Conservation (phyloP, 2,113 vertebrate genomes). For the Toxotes jaculatrix region DNA sequence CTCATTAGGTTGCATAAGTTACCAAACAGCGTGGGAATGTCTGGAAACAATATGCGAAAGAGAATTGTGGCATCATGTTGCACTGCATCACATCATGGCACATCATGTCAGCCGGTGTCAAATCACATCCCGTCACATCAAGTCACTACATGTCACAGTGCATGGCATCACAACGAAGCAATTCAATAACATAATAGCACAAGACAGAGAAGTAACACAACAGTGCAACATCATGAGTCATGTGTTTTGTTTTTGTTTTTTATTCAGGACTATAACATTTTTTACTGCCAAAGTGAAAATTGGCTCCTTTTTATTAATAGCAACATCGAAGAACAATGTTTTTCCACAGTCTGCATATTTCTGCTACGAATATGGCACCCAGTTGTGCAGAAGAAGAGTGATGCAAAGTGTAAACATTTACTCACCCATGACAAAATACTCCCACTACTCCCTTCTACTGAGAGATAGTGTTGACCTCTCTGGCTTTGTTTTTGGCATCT, state of each 20-base stretch:
- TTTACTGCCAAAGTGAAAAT: neutral
- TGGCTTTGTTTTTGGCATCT: slow-evolving; percentile 1
- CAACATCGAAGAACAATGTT: neutral
- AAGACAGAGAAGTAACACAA: neutral
- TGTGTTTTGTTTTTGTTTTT: neutral
- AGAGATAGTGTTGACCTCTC: neutral
- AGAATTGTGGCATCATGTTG: neutral
- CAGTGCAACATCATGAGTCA: slow-evolving; percentile 1
- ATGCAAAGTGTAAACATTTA: slow-evolving; percentile 18
- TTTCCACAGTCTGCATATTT: slow-evolving; percentile 3
- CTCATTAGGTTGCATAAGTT: slow-evolving; percentile 9
- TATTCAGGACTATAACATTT: neutral
- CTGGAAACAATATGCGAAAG: slow-evolving; percentile 18
- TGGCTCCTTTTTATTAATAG: neutral
- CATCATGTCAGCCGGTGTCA: slow-evolving; percentile 23
- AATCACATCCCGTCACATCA: slow-evolving; percentile 37
- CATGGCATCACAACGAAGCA: slow-evolving; percentile 27
- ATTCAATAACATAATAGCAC: neutral
- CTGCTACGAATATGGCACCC: neutral
- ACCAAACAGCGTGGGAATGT: slow-evolving; percentile 3
- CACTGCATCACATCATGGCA: slow-evolving; percentile 8
- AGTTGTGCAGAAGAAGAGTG: slow-evolving; percentile 1
- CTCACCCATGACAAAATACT: neutral
- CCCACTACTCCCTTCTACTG: neutral
- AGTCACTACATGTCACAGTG: slow-evolving; percentile 21